These are phyloP conservation scores for Antheraea mylitta DNA, from an alignment of 1,140 invertebrate species.

Conservation along the genomic window DNA sequence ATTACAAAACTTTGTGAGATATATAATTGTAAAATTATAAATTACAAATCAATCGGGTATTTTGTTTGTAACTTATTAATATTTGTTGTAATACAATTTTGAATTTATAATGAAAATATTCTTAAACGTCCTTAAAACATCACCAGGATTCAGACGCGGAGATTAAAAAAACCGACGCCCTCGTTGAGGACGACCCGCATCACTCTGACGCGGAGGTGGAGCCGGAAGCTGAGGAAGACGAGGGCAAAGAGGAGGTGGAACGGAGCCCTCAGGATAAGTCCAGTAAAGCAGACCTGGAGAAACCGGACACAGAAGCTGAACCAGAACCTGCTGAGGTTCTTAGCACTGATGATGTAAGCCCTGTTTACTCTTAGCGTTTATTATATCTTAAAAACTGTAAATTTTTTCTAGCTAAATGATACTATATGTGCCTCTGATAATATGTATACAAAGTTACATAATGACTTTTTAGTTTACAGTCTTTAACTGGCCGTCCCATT, in stretches of 20 bases:
- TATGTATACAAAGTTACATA: no score
- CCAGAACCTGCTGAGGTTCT: background rate
- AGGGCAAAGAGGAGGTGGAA: slow-evolving; percentile 63
- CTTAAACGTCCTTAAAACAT: background rate
- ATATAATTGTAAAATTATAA: no score
- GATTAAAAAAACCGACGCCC: slow-evolving; percentile 73
- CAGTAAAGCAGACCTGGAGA: slow-evolving; percentile 61
- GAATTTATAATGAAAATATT: background rate
- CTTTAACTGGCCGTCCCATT: no score
- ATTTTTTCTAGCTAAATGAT: no score
- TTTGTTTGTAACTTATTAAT: background rate
- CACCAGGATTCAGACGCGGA: slow-evolving; percentile 61
- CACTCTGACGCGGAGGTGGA: slow-evolving; percentile 65
- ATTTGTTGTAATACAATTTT: background rate
- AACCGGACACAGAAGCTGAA: slow-evolving; percentile 32
- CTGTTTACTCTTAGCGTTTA: background rate
- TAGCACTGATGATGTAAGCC: background rate
- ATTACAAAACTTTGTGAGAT: no score
- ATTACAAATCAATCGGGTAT: no score
- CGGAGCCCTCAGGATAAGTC: slow-evolving; percentile 43
- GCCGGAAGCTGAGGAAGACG: slow-evolving; percentile 44
- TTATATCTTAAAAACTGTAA: no score
- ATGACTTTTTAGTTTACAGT: no score
- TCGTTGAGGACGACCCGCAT: slow-evolving; percentile 69
- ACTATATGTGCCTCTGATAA: no score